Conservation (phyloP, 64 coral and sea anemone genomes). For the Acropora tenuis region DNA sequence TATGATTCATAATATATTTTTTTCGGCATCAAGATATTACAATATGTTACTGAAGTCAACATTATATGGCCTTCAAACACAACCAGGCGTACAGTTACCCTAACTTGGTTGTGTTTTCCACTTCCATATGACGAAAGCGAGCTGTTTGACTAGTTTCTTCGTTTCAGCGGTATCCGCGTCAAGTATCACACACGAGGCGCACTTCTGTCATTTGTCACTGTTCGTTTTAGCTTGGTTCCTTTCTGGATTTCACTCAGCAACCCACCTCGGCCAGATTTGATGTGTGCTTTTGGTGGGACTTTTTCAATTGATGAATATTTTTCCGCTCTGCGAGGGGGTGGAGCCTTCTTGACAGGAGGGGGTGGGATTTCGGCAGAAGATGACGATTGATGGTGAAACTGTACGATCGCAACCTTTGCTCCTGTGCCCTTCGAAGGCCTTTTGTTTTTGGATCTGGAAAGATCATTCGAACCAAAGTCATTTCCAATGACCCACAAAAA, state of each 20-base stretch:
- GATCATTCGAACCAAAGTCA: too few relatives aligned
- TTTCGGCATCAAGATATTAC: too few relatives aligned
- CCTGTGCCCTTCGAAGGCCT: conserved; percentile 1
- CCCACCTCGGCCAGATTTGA: neutral
- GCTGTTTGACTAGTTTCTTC: too few relatives aligned
- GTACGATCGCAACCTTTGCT: neutral
- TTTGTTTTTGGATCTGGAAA: conserved; percentile 19
- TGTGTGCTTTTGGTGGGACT: neutral
- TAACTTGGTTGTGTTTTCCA: too few relatives aligned
- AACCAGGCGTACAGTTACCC: too few relatives aligned
- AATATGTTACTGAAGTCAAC: too few relatives aligned
- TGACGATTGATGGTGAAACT: neutral
- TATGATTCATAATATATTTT: too few relatives aligned
- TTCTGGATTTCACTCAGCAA: conserved; percentile 50
- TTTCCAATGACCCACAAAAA: neutral
- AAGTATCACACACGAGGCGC: conserved; percentile 34
- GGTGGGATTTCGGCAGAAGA: conserved; percentile 48
- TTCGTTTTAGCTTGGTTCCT: conserved; percentile 42
- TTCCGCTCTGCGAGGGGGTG: conserved; percentile 20
- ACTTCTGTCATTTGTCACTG: conserved; percentile 56
- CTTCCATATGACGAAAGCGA: too few relatives aligned
- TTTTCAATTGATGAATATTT: neutral
- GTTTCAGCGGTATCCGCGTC: too few relatives aligned
- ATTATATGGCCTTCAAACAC: too few relatives aligned
- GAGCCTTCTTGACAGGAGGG: neutral